Conservation (phyloP, 2,113 vertebrate genomes). For the Apistogramma diplotaenia region DNA sequence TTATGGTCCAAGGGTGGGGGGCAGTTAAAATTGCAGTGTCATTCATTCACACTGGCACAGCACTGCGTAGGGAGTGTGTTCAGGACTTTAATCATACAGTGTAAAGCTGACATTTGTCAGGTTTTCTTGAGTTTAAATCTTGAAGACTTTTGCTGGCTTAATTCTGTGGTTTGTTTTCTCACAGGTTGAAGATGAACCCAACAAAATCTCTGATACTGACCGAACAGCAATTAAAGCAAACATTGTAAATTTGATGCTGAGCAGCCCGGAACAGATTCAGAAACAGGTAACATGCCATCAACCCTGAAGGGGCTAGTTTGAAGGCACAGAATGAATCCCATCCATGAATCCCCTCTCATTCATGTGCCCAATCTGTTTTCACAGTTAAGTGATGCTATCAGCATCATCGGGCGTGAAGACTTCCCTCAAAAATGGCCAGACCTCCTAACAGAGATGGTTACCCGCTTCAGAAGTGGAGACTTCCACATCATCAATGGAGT, state of each 20-base stretch:
- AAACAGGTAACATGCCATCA: conserved; percentile 84
- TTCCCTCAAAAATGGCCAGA: conserved; percentile 99
- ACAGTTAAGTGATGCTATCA: conserved; percentile 97
- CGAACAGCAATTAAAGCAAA: conserved; percentile 94
- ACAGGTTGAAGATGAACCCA: conserved; percentile 96
- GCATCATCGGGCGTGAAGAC: conserved; percentile 96
- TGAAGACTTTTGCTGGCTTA: not conserved
- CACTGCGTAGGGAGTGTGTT: not conserved
- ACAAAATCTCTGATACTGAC: conserved; percentile 93
- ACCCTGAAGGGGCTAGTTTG: not conserved
- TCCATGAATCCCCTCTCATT: not conserved
- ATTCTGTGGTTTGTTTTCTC: not conserved
- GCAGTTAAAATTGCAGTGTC: not conserved
- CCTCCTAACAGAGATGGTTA: conserved; percentile 96
- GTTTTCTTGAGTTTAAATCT: too few species aligned
- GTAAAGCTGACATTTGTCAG: not conserved
- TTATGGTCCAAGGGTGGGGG: not conserved
- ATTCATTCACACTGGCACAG: not conserved
- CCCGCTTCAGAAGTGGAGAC: conserved; percentile 94
- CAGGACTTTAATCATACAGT: not conserved
- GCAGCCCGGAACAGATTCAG: conserved; percentile 97
- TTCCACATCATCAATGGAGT: conserved; percentile 98
- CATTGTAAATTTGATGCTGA: conserved; percentile 98
- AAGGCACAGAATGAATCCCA: not conserved
- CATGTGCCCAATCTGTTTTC: not conserved